phyloP scores from a whole-genome alignment of 2,113 vertebrate species.

The Mesocricetus auratus region DNA sequence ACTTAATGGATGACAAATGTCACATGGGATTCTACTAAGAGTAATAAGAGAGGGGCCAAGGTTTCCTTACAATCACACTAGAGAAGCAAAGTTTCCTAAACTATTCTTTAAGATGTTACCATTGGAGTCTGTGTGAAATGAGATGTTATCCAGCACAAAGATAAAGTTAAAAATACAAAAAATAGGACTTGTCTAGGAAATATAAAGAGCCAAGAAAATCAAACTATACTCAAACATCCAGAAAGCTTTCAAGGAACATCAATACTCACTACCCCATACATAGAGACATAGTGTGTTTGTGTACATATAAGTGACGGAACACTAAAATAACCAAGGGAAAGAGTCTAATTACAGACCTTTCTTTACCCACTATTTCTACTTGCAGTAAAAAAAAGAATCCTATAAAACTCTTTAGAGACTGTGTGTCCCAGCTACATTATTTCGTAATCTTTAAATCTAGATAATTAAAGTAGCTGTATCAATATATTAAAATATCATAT shows the following conservation, averaged over 20 bases:
- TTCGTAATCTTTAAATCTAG: not conserved
- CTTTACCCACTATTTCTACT: not conserved
- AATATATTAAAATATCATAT: not conserved
- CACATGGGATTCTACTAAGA: constrained; percentile 23
- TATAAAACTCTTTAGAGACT: not conserved
- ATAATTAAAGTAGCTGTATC: not conserved
- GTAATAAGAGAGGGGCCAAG: not conserved
- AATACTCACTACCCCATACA: not conserved
- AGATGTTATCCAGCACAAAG: not conserved
- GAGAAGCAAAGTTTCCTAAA: constrained; percentile 24
- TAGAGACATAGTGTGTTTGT: not conserved
- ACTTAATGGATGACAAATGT: constrained; percentile 34
- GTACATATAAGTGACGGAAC: not conserved
- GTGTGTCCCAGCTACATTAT: not conserved
- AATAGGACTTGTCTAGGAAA: constrained; percentile 15
- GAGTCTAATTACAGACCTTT: not conserved
- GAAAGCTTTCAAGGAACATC: not conserved
- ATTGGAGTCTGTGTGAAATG: not conserved
- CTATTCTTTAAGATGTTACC: not conserved
- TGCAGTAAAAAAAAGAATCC: not conserved
- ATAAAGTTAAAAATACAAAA: not conserved
- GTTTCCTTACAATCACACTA: not conserved
- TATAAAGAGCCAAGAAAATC: not conserved
- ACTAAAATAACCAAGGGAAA: constrained; percentile 15
- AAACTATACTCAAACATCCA: not conserved